Base-by-base conservation (phyloP, 1,140 invertebrate species). In the Pseudomyrmex concolor region DNA sequence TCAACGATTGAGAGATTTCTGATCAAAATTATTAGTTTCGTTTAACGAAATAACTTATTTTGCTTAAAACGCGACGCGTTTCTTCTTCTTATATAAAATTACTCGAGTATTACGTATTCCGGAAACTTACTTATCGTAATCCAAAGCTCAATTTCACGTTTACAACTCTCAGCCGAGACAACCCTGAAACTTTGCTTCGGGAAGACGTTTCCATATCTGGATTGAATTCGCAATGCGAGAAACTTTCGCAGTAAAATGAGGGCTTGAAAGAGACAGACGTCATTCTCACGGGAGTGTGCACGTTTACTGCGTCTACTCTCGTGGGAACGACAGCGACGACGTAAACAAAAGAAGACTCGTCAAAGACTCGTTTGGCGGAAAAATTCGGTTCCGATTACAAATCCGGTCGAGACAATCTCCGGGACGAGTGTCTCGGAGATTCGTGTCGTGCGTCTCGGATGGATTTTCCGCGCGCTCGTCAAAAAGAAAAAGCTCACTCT, bases 361-460 rank as follows among this genome's bases (percentile, higher is more conserved):
- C 13, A 43, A 54, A 48, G 62, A 55, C 25, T 51, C 19, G 12
- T 17, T n/a, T 74, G 48, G 57, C 57, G 13, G 13, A 7, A 63
- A 82, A 82, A 72, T 74, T 51, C 10, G 13, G 34, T 34, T 7
- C 48, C 59, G 25, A 74, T 82, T 54, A 72, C 34, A 74, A 74
- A 63, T 73, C 59, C 78, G 70, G 15, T 15, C 34, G 59, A 12
- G 34, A 72, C 43, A 71, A 74, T 82, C 43, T 74, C 48, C 25
- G 54, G n/a, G 51, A 13, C 4, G 17, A 57, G 43, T 34, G 48
- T 76, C 73, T 12, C n/a, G 13, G 17, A 45, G 62, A 34, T 67
- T 62, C 3, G 4, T 25, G 15, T 48, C 25, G 2, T 25, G 2
- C 25, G 25, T 34, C 34, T 34, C 43, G 8, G 43, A n/a, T n/a